Evolutionary conservation across 2,888 invertebrate species (phyloP).

Genomic region (Eumacrocentrus americanus): DNA sequence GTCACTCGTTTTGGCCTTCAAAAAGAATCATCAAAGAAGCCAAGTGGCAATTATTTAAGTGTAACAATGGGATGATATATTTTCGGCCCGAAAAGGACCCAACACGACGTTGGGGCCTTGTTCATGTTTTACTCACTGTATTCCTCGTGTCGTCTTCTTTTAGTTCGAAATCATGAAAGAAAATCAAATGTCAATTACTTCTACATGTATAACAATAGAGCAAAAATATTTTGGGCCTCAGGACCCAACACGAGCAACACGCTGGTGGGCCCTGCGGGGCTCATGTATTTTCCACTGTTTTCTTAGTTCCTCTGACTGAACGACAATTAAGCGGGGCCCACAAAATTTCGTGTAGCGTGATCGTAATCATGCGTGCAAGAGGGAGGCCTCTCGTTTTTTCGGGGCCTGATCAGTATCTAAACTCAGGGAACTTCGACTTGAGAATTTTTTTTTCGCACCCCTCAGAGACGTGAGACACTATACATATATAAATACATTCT

Average conservation of each 20-base stretch:
- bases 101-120: not conserved
- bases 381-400: not conserved
- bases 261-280: slow-evolving; percentile 17
- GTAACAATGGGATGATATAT: not conserved
- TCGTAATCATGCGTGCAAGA: slow-evolving; percentile 9
- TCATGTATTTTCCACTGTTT: slow-evolving; percentile 17
- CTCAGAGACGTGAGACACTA: slow-evolving; percentile 18
- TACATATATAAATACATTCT: slow-evolving; percentile 14
- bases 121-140: not conserved
- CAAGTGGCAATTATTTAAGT: not conserved
- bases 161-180: not conserved
- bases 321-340: slow-evolving; percentile 16
- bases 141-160: not conserved
- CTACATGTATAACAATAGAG: not conserved
- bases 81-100: not conserved
- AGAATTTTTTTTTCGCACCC: slow-evolving; percentile 32
- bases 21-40: too few species aligned
- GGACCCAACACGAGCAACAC: not conserved
- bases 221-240: not conserved
- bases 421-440: slow-evolving; percentile 6
- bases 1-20: slow-evolving; percentile 4
- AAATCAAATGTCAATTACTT: not conserved
- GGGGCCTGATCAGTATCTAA: slow-evolving; percentile 15
- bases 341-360: slow-evolving; percentile 17
- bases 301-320: not conserved